These are phyloP conservation scores for Neogale vison DNA, from an alignment of 2,113 vertebrate species.

Conservation along the genomic window DNA sequence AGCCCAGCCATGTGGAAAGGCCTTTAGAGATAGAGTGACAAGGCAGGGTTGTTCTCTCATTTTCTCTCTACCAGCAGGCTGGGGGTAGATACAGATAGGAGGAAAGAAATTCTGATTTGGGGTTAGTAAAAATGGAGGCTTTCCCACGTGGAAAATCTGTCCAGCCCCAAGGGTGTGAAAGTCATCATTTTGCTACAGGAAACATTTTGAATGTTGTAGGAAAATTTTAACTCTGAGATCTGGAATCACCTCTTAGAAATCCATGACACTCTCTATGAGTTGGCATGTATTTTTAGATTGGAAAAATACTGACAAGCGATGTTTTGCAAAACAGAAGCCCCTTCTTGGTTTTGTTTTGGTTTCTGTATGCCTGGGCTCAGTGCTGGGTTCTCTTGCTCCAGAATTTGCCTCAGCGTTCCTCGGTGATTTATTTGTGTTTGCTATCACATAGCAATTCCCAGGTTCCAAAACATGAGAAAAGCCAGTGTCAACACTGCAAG, in stretches of 20 bases:
- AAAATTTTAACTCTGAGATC: conserved; percentile 35
- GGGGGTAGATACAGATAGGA: neutral
- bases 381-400: neutral
- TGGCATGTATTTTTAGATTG: neutral
- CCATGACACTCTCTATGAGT: neutral
- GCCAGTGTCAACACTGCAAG: neutral
- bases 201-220: neutral
- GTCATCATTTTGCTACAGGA: neutral
- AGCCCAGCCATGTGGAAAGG: neutral
- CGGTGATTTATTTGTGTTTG: conserved; percentile 23
- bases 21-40: neutral
- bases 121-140: neutral
- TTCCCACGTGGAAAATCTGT: neutral
- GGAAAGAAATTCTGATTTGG: neutral
- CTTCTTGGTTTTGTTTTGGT: neutral
- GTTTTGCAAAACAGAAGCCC: neutral
- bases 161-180: neutral
- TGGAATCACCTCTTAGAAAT: conserved; percentile 7
- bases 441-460: neutral
- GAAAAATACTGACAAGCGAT: conserved; percentile 16
- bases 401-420: neutral
- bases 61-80: neutral
- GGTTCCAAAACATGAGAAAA: conserved; percentile 47
- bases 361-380: neutral
- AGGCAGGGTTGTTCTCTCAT: neutral